Conservation (phyloP, 1,140 invertebrate species). For the Acromyrmex heyeri region DNA sequence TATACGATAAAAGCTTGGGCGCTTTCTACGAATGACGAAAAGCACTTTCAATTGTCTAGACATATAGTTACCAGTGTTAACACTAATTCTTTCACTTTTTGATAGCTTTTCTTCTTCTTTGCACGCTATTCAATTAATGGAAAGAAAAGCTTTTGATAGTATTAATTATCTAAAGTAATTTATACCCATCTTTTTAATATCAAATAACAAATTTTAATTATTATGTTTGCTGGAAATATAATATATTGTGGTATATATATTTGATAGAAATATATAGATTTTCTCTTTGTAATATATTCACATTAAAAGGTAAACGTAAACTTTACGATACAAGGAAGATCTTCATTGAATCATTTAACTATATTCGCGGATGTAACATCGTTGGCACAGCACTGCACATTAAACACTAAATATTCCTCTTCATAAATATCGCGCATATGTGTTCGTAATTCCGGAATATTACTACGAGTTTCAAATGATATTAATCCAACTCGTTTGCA, state of each 20-base stretch:
- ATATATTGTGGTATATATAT: neutral
- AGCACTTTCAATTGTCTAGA: constrained; percentile 32
- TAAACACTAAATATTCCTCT: constrained; percentile 50
- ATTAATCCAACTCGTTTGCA: constrained; percentile 29
- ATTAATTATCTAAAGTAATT: neutral
- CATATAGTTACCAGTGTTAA: neutral
- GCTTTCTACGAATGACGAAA: constrained; percentile 28
- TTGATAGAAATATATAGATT: constrained; percentile 1
- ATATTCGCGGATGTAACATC: constrained; percentile 12
- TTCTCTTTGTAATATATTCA: neutral
- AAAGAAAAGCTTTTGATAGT: neutral
- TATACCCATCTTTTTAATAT: neutral
- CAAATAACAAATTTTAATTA: constrained; percentile 13
- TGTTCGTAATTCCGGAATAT: constrained; percentile 42
- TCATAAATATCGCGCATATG: constrained; percentile 27
- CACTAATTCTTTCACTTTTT: constrained; percentile 9
- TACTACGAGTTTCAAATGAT: constrained; percentile 41
- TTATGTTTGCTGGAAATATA: neutral
- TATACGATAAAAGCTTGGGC: constrained; percentile 33
- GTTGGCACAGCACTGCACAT: constrained; percentile 16
- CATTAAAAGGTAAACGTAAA: neutral
- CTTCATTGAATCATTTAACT: constrained; percentile 15
- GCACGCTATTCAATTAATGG: neutral
- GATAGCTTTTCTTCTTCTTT: neutral
- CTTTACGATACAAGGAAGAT: neutral